Evolutionary conservation across 1,140 invertebrate species (phyloP), one percentile per base, ranked within the genome.

Genomic region (Megalopta genalis): DNA sequence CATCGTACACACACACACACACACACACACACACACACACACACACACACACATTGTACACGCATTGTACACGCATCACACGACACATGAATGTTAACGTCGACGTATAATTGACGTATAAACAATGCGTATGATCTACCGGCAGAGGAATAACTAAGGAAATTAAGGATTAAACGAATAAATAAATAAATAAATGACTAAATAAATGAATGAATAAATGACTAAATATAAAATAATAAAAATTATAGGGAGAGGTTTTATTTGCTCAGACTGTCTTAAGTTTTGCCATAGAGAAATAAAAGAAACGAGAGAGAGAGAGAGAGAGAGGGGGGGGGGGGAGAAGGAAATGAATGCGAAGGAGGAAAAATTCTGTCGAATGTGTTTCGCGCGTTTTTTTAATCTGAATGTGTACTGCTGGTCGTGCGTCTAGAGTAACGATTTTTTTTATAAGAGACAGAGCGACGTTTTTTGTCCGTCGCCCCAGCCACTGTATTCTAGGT

Each of bases 201-300:
- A 32, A 79, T 25, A 68, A 46, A 46, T 46, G 4, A 32, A n/a
- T n/a, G n/a, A 32, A 32, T 32, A 32, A 46, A n/a, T n/a, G n/a
- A n/a, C n/a, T n/a, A n/a, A n/a, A n/a, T n/a, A 57, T n/a, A 57
- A 23, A 73, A 32, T 32, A 32, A 12, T 12, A 14, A 12, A 46
- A 46, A 12, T 9, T 42, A 46, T 62, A 64, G 32, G 32, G 81
- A 32, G 69, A 77, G 85, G 80, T 89, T 90, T 88, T 80, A 84
- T 86, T 91, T 91, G 87, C 87, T 91, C 88, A 91, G 88, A 90
- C 88, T 91, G 87, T 86, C 87, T n/a, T 90, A 88, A 86, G 89
- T 91, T 92, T 52, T 91, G 91, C 90, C 90, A 91, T 91, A 90
- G 21, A 57, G 16, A n/a, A 46, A 42, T 14, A 32, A 32, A 32